Percentiles rank a stretch among this genome's conserved stretches.
Conservation (phyloP, 2,797 vertebrate species). For the Stomatorhinus walkeri region DNA sequence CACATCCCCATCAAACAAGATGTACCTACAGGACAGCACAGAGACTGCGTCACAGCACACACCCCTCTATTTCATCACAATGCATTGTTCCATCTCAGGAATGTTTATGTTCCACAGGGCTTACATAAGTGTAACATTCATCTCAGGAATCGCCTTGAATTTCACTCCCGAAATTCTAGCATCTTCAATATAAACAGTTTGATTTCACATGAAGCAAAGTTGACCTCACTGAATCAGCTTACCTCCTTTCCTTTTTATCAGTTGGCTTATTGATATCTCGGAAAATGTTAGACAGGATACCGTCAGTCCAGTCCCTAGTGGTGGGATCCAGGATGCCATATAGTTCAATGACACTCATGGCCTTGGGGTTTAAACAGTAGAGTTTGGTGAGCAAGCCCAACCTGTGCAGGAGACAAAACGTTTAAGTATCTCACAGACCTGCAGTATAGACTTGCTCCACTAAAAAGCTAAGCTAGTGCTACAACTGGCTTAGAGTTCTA, state of each 20-base stretch:
- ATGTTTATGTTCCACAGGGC: constrained; percentile 94
- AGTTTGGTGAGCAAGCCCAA: constrained; percentile 79
- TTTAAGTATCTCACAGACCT: background rate
- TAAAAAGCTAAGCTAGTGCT: background rate
- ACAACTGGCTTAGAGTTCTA: background rate
- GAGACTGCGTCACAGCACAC: background rate
- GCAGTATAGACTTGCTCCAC: background rate
- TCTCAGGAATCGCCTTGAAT: background rate
- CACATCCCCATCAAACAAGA: constrained; percentile 96
- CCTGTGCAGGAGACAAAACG: constrained; percentile 47
- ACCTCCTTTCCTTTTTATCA: constrained; percentile 88
- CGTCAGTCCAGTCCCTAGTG: constrained; percentile 92
- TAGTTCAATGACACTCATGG: constrained; percentile 87
- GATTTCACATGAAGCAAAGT: background rate
- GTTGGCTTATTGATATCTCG: constrained; percentile 89
- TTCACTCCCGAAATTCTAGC: background rate
- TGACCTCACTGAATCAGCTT: constrained; percentile 21
- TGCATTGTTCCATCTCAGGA: background rate
- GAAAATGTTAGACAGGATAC: constrained; percentile 95
- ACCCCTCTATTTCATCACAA: background rate
- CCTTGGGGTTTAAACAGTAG: constrained; percentile 86
- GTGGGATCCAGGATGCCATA: constrained; percentile 86
- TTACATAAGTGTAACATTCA: constrained; percentile 91
- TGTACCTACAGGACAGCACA: constrained; percentile 67
- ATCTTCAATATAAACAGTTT: background rate